phyloP scores from a whole-genome alignment of 2,888 invertebrate species.

The Phasia obesa region DNA sequence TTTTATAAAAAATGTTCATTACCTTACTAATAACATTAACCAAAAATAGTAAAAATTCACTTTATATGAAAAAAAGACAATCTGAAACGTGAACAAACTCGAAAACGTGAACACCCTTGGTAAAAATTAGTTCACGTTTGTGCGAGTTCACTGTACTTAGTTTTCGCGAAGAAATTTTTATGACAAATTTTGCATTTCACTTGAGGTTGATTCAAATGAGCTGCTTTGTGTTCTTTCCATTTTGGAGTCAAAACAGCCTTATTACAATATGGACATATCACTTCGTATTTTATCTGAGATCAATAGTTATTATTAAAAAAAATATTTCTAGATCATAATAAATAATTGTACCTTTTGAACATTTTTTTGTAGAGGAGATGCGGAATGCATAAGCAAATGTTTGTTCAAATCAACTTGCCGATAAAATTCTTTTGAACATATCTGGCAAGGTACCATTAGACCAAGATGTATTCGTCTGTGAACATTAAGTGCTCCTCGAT shows the following conservation, averaged over 20 bases:
- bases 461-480: slow-evolving; percentile 65
- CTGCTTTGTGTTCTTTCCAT: slow-evolving; percentile 48
- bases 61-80: no score
- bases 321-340: not conserved
- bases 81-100: no score
- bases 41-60: no score
- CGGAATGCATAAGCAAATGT: slow-evolving; percentile 49
- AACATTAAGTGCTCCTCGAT: slow-evolving; percentile 71
- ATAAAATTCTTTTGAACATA: slow-evolving; percentile 55
- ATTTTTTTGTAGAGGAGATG: not conserved
- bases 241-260: slow-evolving; percentile 13
- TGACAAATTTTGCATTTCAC: slow-evolving; percentile 54
- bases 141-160: no score
- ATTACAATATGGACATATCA: slow-evolving; percentile 50
- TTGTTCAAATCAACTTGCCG: slow-evolving; percentile 49
- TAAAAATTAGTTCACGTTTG: no score
- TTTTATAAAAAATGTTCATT: no score
- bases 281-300: slow-evolving; percentile 26
- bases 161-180: slow-evolving; percentile 45
- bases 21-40: no score
- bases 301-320: not conserved
- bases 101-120: no score
- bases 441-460: slow-evolving; percentile 45
- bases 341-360: slow-evolving; percentile 14
- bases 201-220: slow-evolving; percentile 46